Percentiles rank a stretch among this genome's conserved stretches.
These are phyloP conservation scores for Drosophila bunnanda DNA, from an alignment of 2,888 invertebrate genomes.

Conservation along the genomic window DNA sequence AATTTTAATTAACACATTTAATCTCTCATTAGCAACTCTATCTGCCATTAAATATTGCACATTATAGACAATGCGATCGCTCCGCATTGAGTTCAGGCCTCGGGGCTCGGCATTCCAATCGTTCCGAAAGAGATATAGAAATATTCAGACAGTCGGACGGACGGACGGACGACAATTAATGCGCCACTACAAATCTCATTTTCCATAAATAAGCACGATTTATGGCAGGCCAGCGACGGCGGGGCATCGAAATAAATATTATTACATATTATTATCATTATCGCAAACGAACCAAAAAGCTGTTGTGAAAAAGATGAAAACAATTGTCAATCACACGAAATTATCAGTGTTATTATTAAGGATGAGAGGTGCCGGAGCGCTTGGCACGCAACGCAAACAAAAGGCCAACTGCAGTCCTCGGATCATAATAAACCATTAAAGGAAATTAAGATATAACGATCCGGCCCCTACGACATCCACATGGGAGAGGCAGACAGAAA, in stretches of 20 bases:
- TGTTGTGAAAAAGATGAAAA: conserved; percentile 34
- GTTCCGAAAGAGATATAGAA: conserved; percentile 40
- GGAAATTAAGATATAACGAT: conserved; percentile 74
- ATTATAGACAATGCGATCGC: conserved; percentile 55
- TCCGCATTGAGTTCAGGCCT: conserved; percentile 45
- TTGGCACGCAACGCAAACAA: conserved; percentile 40
- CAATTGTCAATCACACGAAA: conserved; percentile 70
- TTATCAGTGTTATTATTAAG: conserved; percentile 29
- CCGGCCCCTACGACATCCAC: conserved; percentile 55
- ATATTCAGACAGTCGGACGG: conserved; percentile 12
- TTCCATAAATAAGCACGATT: conserved; percentile 69
- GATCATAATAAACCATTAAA: conserved; percentile 76
- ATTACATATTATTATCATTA: conserved; percentile 64
- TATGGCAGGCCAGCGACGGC: conserved; percentile 42
- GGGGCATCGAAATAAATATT: conserved; percentile 53
- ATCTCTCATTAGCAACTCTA: conserved; percentile 15
- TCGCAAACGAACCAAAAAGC: conserved; percentile 57
- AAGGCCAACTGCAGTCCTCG: conserved; percentile 36
- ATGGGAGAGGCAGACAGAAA: conserved; percentile 17
- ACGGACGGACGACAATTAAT: conserved; percentile 56
- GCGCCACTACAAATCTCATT: conserved; percentile 63
- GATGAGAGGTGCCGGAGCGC: conserved; percentile 25
- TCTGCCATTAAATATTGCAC: conserved; percentile 21
- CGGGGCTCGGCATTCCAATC: conserved; percentile 57
- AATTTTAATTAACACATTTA: conserved; percentile 34